These are phyloP conservation scores for Craterocephalus amniculus DNA, from an alignment of 2,797 vertebrate genomes.

Conservation along the genomic window DNA sequence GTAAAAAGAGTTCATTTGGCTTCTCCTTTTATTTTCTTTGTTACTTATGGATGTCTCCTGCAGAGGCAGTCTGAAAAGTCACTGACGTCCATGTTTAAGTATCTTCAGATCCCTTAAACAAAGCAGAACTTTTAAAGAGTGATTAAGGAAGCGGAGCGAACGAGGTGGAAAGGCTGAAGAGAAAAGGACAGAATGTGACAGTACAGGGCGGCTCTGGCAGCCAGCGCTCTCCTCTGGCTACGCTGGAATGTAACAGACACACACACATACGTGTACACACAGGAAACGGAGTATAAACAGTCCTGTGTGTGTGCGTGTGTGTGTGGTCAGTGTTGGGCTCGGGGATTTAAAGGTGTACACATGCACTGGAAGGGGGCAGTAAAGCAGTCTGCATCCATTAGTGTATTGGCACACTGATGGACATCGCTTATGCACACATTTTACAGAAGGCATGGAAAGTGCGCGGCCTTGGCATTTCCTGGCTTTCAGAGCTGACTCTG, in stretches of 20 bases:
- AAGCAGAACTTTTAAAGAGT: neutral
- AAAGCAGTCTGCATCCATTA: neutral
- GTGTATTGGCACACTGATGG: slow-evolving; percentile 21
- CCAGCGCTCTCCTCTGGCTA: slow-evolving; percentile 59
- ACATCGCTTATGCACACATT: slow-evolving; percentile 12
- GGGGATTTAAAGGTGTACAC: slow-evolving; percentile 29
- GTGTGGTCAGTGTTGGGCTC: slow-evolving; percentile 27
- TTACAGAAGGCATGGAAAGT: slow-evolving; percentile 49
- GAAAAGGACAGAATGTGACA: slow-evolving; percentile 63
- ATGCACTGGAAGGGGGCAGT: neutral
- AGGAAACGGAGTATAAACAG: slow-evolving; percentile 69
- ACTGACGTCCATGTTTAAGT: neutral
- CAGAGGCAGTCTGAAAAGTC: neutral
- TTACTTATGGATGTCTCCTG: neutral
- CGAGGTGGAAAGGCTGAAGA: slow-evolving; percentile 22
- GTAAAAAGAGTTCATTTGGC: no score
- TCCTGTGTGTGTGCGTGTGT: neutral
- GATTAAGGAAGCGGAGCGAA: neutral
- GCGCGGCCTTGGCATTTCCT: slow-evolving; percentile 66
- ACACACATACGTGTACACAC: slow-evolving; percentile 46
- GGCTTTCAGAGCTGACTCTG: slow-evolving; percentile 50
- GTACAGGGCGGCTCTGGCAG: slow-evolving; percentile 63
- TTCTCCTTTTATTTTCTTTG: neutral
- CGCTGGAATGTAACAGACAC: slow-evolving; percentile 71
- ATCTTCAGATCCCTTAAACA: neutral